phyloP scores from a whole-genome alignment of 2,888 invertebrate species.

The Coleophora flavipennella region DNA sequence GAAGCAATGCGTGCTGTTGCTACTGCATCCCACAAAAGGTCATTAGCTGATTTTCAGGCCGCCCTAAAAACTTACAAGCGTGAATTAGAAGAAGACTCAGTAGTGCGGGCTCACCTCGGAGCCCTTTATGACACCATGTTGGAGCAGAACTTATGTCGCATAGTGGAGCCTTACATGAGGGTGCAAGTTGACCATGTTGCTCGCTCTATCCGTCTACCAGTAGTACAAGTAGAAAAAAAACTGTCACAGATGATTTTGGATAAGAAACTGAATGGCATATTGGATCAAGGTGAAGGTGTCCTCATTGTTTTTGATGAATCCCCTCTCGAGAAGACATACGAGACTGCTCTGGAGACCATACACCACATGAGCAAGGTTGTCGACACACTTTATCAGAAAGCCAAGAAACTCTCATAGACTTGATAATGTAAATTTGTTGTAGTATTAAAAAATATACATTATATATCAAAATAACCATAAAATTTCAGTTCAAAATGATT shows the following conservation, averaged over 20 bases:
- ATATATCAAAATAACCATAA: slow-evolving; percentile 61
- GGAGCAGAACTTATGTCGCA: slow-evolving; percentile 98
- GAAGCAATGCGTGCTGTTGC: slow-evolving; percentile 99
- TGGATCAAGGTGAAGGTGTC: slow-evolving; percentile 99
- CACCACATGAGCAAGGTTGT: slow-evolving; percentile 99
- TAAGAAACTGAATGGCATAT: slow-evolving; percentile 95
- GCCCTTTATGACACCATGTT: slow-evolving; percentile 98
- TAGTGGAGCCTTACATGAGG: slow-evolving; percentile 98
- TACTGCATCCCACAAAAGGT: slow-evolving; percentile 95
- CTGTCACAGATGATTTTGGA: slow-evolving; percentile 99
- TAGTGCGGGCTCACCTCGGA: slow-evolving; percentile 96
- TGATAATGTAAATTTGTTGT: slow-evolving; percentile 55
- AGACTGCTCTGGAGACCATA: slow-evolving; percentile 96
- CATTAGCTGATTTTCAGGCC: slow-evolving; percentile 95
- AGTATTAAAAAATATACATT: slow-evolving; percentile 51
- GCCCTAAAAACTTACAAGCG: slow-evolving; percentile 88
- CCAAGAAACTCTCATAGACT: slow-evolving; percentile 93
- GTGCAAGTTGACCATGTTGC: slow-evolving; percentile 96
- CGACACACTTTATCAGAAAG: slow-evolving; percentile 98
- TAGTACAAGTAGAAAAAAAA: slow-evolving; percentile 96
- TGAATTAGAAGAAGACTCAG: slow-evolving; percentile 95
- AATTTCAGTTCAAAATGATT: slow-evolving; percentile 50
- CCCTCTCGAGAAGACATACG: slow-evolving; percentile 96
- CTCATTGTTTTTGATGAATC: slow-evolving; percentile 98
- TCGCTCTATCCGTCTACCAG: slow-evolving; percentile 89